Conservation (phyloP, 23 tunicate genomes). For the Corella eumyota region DNA sequence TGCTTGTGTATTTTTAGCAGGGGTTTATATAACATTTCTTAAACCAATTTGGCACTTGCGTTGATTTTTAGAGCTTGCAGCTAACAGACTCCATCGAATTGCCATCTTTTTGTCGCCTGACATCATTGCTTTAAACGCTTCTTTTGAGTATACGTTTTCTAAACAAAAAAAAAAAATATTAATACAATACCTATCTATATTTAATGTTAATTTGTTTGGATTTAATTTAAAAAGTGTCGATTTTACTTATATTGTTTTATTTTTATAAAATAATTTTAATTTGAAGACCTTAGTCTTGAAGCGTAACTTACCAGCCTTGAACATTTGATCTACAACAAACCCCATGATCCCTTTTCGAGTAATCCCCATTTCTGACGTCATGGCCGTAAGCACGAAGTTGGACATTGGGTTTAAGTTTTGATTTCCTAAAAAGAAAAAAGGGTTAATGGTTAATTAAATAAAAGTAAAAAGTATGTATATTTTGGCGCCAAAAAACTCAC, state of each 20-base stretch:
- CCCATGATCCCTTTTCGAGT: constrained; percentile 3
- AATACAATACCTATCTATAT: no score
- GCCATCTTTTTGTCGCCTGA: constrained; percentile 48
- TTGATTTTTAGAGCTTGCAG: constrained; percentile 12
- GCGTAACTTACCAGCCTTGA: no score
- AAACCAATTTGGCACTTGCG: constrained; percentile 62
- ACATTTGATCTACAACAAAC: constrained; percentile 21
- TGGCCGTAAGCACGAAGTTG: constrained; percentile 13
- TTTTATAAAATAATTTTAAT: no score
- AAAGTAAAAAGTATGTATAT: not conserved
- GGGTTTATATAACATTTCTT: no score
- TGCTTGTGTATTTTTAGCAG: no score
- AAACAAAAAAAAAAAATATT: not conserved
- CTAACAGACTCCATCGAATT: constrained; percentile 31
- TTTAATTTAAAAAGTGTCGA: no score
- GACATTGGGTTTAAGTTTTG: constrained; percentile 11
- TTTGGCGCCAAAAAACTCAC: no score
- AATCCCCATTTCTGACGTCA: constrained; percentile 28
- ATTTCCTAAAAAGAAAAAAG: constrained; percentile 13
- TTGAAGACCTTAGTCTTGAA: no score
- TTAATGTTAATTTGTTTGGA: no score
- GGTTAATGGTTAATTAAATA: not conserved
- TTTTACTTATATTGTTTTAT: no score
- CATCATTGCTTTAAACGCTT: constrained; percentile 48
- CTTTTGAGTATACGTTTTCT: constrained; percentile 20